Base-by-base conservation (phyloP, 2,113 vertebrate genomes). In the Engraulis encrasicolus region DNA sequence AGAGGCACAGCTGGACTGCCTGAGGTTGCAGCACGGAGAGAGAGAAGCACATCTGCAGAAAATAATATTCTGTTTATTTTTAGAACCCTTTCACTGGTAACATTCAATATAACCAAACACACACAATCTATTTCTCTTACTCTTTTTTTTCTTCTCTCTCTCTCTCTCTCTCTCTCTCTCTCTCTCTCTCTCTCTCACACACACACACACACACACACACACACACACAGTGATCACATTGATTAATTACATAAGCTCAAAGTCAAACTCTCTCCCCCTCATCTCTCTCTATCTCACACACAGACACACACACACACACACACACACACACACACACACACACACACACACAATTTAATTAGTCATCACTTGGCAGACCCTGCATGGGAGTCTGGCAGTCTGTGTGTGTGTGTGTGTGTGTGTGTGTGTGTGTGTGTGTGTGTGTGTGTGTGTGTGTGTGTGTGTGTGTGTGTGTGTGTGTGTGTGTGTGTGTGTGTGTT, bases 271-370 rank as follows among this genome's bases (percentile, higher is more conserved):
- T 27, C 58, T 23, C 23, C n/a, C n/a, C n/a, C 1, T 6, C 6
- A 19, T 19, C 52, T 17, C 14, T 17, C 18, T 1, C 19, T 74
- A 6, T 61, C 58, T 52, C 6, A 85, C 80, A 19, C 9, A 19
- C 58, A 11, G 61, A 31, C 20, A n/a, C 19, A 79, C 83, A 83
- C 66, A 12, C 12, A 71, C 81, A 84, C 86, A 84, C 71, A 31
- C 19, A 79, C 83, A 82, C 31, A 12, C 6, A 45, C 80, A 84
- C 82, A 81, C 58, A n/a, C n/a, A n/a, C 23, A 14, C 14, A 31
- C 61, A 31, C 23, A 23, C 61, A 71, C 23, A 71, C 40, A 27
- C 23, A 9, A 23, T 17, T 20, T 61, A 34, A 20, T 74, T 37
- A 78, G 37, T 38, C 38, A 58, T 58, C 52, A 58, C 19, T 4